Evolutionary conservation across 1,140 invertebrate genomes (phyloP), one percentile per base, ranked within the genome.

Genomic region (Coelopa frigida): DNA sequence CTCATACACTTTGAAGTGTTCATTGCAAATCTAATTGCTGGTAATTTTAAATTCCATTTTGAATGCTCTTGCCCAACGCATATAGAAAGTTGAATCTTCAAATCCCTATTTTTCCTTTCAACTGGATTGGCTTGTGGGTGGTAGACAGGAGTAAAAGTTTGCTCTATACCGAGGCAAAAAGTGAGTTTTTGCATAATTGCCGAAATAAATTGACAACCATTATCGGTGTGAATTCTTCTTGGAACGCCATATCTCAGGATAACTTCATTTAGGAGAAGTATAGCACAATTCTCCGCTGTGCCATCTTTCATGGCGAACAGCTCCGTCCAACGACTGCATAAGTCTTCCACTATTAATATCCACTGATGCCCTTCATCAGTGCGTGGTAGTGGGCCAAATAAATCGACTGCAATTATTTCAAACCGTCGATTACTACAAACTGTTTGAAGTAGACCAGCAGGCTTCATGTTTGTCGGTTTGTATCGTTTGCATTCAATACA

Each of bases 91-190:
- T 68, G 64, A 0, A 56, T 57, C 45, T 70, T 70, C 5, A 70
- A 14, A 22, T 66, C 62, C 14, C 68, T 31, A 35, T 71, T 68
- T 1, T 56, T 52, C 3, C 68, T 17, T 45, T 71, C 68, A 0
- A 69, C 67, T 8, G 59, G 59, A 27, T 71, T 72, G 2, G 60
- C n/a, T n/a, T n/a, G n/a, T n/a, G n/a, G n/a, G n/a, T n/a, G n/a
- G n/a, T n/a, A n/a, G n/a, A n/a, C n/a, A 39, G 38, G 64, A 51
- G 4, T 61, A 61, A 40, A 70, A 64, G 14, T n/a, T 37, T 71
- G 66, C 7, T 52, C 37, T 2, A 69, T 57, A 11, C 43, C 54
- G 2, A 66, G 23, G 21, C 50, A 52, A 40, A 46, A 54, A 0
- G 33, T 40, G 3, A 56, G 10, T 44, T 57, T 15, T 46, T 43